A percentile compares a stretch with the other conserved stretches of the same genome.
These are phyloP conservation scores for Meleagris gallopavo DNA, from an alignment of 2,113 vertebrate genomes.

Conservation along the genomic window DNA sequence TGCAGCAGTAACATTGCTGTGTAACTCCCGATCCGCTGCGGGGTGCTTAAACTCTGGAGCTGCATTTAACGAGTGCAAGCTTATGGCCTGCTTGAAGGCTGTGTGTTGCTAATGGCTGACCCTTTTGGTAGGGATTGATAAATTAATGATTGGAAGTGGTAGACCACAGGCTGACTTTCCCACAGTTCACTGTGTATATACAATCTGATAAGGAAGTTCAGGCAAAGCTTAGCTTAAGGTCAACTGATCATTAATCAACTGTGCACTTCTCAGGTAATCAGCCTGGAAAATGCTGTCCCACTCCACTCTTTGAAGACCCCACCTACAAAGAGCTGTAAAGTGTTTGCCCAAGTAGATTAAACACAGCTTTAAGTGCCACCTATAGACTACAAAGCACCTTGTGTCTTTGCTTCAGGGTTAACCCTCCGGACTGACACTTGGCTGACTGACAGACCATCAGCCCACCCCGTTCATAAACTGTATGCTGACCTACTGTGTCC, in stretches of 20 bases:
- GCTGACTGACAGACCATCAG: neutral
- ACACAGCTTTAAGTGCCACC: conserved; percentile 44
- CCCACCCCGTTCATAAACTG: neutral
- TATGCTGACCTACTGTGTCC: neutral
- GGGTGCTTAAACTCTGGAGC: neutral
- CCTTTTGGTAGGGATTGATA: conserved; percentile 40
- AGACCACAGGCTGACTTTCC: conserved; percentile 66
- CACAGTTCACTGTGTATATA: conserved; percentile 67
- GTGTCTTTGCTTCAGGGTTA: conserved; percentile 41
- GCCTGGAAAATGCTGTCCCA: conserved; percentile 52
- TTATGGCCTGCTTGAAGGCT: conserved; percentile 21
- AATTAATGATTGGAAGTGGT: conserved; percentile 55
- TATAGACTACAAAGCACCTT: conserved; percentile 50
- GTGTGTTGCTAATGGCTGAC: conserved; percentile 15
- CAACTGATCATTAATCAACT: conserved; percentile 71
- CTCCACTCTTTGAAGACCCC: conserved; percentile 56
- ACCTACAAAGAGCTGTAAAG: conserved; percentile 64
- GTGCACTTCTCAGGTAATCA: conserved; percentile 68
- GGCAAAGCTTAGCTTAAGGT: conserved; percentile 64
- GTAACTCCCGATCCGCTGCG: neutral
- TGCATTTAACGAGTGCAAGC: neutral
- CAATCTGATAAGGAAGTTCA: conserved; percentile 72
- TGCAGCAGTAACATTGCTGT: neutral
- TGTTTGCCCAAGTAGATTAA: conserved; percentile 70
- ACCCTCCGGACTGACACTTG: neutral